Base-by-base conservation (phyloP, 2,888 invertebrate species). In the Erynnis tages region DNA sequence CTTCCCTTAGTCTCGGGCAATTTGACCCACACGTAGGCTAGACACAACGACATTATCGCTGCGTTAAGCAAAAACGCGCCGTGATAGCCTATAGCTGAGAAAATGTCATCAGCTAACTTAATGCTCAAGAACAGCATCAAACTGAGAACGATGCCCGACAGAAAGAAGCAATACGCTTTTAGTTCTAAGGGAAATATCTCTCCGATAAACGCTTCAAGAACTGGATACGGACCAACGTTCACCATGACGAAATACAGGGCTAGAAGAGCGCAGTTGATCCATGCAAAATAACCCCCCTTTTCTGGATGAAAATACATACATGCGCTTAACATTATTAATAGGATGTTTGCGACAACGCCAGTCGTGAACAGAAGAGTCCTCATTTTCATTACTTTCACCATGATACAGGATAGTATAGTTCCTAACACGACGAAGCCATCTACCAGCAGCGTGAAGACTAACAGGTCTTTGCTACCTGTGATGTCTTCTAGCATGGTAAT, bases 1-100 rank as follows among this genome's bases (percentile, higher is more conserved):
- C 60, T 60, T 0, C 65, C 66, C 47, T 65, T 70, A 0, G 70
- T 72, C 56, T 72, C 70, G 0, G 69, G 69, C 44, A 72, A 44
- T 41, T 56, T 56, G 10, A 59, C 8, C 62, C 66, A 70, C 3
- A 68, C 40, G 32, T 61, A 66, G 1, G 47, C 30, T 0, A 69
- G 34, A 53, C 69, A 66, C 1, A 60, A 2, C 5, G 60, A 59
- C 4, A 60, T 54, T 0, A 66, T 23, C 0, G 17, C 30, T 1
- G 62, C 58, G 45, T 67, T 61, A 3, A 67, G 30, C 7, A 67
- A 46, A 46, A 71, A 70, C 6, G 65, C 56, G 6, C 72, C 69
- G 37, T 68, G 62, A 34, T 65, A 67, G 0, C 66, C 66, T 5
- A 69, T 61, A 0, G 21, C 5, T 4, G 7, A 29, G 30, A 68